These are phyloP conservation scores for Stratiolaelaps scimitus DNA, from an alignment of 1,140 invertebrate genomes.

Conservation along the genomic window DNA sequence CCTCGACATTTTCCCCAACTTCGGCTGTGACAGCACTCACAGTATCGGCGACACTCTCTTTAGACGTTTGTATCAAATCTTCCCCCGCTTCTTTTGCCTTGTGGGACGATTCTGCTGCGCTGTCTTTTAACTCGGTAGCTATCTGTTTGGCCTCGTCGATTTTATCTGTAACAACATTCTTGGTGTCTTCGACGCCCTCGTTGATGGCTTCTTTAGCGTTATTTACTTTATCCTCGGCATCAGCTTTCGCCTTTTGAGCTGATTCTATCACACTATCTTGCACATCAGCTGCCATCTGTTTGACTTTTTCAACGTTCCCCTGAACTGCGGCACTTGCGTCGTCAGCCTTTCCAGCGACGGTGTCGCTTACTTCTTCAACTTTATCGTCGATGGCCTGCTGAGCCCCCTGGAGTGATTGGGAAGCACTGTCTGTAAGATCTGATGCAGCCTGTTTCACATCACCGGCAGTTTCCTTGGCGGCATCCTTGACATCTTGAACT, in stretches of 20 bases:
- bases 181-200: background rate
- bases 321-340: slow-evolving; percentile 1
- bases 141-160: background rate
- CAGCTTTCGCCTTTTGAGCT: background rate
- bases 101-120: too few species aligned
- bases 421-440: background rate
- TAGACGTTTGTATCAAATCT: too few species aligned
- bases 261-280: background rate
- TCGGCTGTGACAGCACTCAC: too few species aligned
- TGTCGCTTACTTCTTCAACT: background rate
- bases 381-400: background rate
- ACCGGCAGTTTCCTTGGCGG: slow-evolving; percentile 13
- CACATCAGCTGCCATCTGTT: slow-evolving; percentile 4
- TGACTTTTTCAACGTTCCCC: background rate
- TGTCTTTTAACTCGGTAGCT: slow-evolving; percentile 1
- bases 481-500: background rate
- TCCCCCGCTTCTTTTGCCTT: too few species aligned
- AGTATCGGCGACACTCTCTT: too few species aligned
- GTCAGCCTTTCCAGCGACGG: background rate
- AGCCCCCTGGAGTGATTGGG: background rate
- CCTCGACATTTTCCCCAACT: too few species aligned
- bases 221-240: background rate
- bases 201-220: background rate
- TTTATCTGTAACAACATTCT: background rate
- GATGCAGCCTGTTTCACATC: background rate